Evolutionary conservation across 1,140 invertebrate genomes (phyloP).

Genomic region (Tyrophagus putrescentiae): DNA sequence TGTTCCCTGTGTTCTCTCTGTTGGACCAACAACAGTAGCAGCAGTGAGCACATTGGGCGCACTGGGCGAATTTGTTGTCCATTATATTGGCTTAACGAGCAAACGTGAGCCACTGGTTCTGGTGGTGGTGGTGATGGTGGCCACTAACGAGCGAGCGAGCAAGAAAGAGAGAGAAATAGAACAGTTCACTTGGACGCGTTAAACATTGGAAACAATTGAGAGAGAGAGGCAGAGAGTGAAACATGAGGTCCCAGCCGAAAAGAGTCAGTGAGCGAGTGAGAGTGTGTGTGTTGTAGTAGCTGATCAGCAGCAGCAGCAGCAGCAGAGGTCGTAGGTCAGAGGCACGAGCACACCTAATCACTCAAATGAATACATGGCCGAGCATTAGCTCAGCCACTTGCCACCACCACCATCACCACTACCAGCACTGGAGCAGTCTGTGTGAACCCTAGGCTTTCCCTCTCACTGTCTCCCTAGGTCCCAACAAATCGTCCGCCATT

Average conservation of each 20-base stretch:
- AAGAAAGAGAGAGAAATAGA: neutral
- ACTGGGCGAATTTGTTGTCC: slow-evolving; percentile 9
- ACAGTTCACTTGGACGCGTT: neutral
- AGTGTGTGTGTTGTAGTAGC: neutral
- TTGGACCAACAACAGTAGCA: no score
- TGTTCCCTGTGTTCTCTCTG: no score
- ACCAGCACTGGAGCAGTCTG: no score
- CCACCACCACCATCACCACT: no score
- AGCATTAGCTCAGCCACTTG: no score
- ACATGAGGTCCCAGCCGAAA: slow-evolving; percentile 7
- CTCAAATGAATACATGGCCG: neutral
- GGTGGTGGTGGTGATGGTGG: no score
- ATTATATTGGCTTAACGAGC: slow-evolving; percentile 18
- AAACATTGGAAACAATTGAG: slow-evolving; percentile 12
- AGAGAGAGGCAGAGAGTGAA: no score
- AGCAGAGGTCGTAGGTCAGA: slow-evolving; percentile 9
- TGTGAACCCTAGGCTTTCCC: no score
- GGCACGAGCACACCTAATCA: slow-evolving; percentile 9
- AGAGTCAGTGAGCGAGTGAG: slow-evolving; percentile 1
- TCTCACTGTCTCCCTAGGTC: no score
- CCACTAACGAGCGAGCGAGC: slow-evolving; percentile 2
- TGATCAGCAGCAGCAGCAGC: neutral
- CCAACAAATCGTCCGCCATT: no score
- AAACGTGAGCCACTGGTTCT: neutral
- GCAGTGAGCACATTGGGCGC: no score